Base-by-base conservation (phyloP, 2,113 vertebrate species). In the Festucalex cinctus region DNA sequence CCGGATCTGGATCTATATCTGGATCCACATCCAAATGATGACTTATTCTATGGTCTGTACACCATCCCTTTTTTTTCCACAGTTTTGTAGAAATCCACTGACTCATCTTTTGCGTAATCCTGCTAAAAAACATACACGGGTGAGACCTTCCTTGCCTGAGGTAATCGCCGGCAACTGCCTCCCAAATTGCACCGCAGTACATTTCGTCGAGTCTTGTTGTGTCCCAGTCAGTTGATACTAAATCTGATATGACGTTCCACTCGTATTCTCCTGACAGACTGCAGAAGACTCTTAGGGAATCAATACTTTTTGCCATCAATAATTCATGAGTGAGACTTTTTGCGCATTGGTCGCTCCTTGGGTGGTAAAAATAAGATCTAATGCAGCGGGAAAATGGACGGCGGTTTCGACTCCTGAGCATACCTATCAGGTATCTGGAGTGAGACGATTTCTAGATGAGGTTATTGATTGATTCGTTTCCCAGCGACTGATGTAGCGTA, bases 241-340 rank as follows among this genome's bases (percentile, higher is more conserved):
- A 57, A 57, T 57, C 26, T 32, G 24, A 19, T 4, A 28, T 32
- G 54, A 28, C 26, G 54, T 57, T 26, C 26, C 54, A 54, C 51
- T 54, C 22, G 12, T 54, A 8, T 28, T 57, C 26, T 57, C 53
- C 24, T 16, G 53, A 56, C 53, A 16, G 24, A 56, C 13, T 7
- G 12, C 16, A 28, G 9, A 28, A 56, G 12, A 16, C 12, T 56
- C 13, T 70, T 81, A 68, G 75, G 48, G 37, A 70, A 73, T 65
- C 41, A 73, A 82, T 86, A 49, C n/a, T 66, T 76, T 17, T 66
- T 48, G 7, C 19, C 44, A 78, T 84, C 48, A 83, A 84, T 84
- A 75, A 85, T 87, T 83, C 69, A 88, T 54, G 13, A 28, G 12
- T 26, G 19, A 20, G 60, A 48, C 51, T 64, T 32, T n/a, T 65